A percentile compares a stretch with the other conserved stretches of the same genome.
phyloP scores from a whole-genome alignment of 2,797 vertebrate species.

The Apodemus agrarius region DNA sequence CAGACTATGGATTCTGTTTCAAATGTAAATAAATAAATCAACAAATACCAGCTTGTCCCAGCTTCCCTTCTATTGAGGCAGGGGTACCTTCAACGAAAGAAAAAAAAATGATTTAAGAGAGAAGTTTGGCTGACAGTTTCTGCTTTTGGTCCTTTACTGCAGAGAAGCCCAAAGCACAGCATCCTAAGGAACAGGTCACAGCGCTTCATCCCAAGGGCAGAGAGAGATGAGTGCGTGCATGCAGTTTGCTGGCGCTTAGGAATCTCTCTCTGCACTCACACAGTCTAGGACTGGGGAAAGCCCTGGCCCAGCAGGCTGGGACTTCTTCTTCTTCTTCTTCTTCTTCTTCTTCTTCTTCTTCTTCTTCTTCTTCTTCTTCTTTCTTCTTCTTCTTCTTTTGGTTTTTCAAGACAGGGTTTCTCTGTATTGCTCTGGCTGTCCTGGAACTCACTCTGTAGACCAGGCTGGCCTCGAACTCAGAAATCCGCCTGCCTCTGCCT shows the following conservation, averaged over 20 bases:
- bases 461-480: too few relatives aligned
- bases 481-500: too few relatives aligned
- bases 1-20: background rate
- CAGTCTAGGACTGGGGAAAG: background rate
- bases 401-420: too few relatives aligned
- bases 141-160: background rate
- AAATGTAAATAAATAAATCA: background rate
- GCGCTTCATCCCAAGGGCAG: too few relatives aligned
- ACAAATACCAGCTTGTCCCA: background rate
- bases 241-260: background rate
- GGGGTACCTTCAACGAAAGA: background rate
- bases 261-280: background rate
- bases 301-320: too few relatives aligned
- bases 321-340: background rate
- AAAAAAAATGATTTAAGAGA: background rate
- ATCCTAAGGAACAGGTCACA: background rate
- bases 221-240: background rate
- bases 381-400: too few relatives aligned
- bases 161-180: background rate
- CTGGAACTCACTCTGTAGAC: too few relatives aligned
- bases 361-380: too few relatives aligned
- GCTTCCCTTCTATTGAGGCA: background rate
- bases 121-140: background rate
- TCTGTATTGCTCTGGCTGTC: too few relatives aligned
- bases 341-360: too few relatives aligned